A percentile compares a stretch with the other conserved stretches of the same genome.
These are phyloP conservation scores for Malurus elegans DNA, from an alignment of 2,113 vertebrate species.

Conservation along the genomic window DNA sequence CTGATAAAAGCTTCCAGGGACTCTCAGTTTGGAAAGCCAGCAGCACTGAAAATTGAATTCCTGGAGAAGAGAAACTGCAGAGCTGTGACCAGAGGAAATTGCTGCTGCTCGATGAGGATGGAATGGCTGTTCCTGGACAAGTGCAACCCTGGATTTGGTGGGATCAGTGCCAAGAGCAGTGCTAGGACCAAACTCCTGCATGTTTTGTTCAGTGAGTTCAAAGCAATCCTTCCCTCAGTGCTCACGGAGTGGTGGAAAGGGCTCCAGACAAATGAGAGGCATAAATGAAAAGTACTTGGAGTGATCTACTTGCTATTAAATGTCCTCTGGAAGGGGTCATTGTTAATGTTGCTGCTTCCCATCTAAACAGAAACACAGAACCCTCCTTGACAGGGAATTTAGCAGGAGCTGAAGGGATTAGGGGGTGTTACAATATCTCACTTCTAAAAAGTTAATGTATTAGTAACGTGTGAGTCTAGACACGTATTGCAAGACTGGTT, in stretches of 20 bases:
- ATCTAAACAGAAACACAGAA: conserved; percentile 6
- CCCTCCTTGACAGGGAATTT: neutral
- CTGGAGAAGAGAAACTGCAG: neutral
- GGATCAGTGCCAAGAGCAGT: neutral
- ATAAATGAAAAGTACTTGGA: neutral
- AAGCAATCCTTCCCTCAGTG: neutral
- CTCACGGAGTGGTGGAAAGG: neutral
- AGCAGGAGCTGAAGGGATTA: conserved; percentile 39
- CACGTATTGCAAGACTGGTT: conserved; percentile 30
- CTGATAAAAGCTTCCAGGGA: neutral
- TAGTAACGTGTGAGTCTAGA: conserved; percentile 23
- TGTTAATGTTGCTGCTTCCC: conserved; percentile 12
- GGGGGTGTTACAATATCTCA: conserved; percentile 13
- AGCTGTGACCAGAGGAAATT: neutral
- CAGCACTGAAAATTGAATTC: neutral
- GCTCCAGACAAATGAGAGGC: neutral
- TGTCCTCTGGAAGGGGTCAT: neutral
- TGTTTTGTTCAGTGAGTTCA: neutral
- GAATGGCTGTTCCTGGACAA: neutral
- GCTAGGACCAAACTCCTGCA: neutral
- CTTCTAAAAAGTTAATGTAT: conserved; percentile 39
- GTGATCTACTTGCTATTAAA: neutral
- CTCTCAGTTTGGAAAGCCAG: neutral
- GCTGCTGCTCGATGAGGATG: neutral
- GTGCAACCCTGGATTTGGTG: neutral